These are phyloP conservation scores for Rotaria macrura DNA, from an alignment of 2,888 invertebrate genomes.

Conservation along the genomic window DNA sequence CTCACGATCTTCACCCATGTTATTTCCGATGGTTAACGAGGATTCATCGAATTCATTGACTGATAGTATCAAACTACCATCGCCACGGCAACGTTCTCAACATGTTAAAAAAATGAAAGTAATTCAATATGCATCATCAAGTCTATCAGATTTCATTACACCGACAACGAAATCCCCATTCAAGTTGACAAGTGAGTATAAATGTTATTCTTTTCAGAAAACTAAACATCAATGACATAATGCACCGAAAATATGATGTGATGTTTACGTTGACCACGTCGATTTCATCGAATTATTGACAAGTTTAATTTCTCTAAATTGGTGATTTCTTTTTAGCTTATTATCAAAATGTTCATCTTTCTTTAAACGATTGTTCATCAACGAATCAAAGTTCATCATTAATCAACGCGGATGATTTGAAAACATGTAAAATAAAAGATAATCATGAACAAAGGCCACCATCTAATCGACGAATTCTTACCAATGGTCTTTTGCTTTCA, in stretches of 20 bases:
- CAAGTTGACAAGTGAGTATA: not conserved
- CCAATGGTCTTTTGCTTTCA: not conserved
- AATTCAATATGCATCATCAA: not conserved
- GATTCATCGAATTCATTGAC: not conserved
- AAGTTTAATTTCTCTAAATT: too few species aligned
- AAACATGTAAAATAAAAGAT: not conserved
- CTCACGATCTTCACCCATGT: not conserved
- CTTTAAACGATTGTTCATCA: not conserved
- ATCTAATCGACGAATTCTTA: not conserved
- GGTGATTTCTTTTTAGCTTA: not conserved
- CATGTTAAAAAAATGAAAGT: slow-evolving; percentile 1
- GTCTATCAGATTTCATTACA: not conserved
- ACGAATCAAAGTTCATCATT: not conserved
- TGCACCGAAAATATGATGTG: not conserved
- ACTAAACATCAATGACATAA: too few species aligned
- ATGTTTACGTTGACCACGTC: not conserved
- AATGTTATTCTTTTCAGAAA: not conserved
- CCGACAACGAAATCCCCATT: not conserved
- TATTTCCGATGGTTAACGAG: not conserved
- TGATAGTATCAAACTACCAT: not conserved
- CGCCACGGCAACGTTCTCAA: not conserved
- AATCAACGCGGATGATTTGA: not conserved
- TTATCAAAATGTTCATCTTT: not conserved
- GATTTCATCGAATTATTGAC: not conserved
- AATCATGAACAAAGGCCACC: not conserved